Evolutionary conservation across 2,888 invertebrate genomes (phyloP).

Genomic region (Hydrotaea diabolus): DNA sequence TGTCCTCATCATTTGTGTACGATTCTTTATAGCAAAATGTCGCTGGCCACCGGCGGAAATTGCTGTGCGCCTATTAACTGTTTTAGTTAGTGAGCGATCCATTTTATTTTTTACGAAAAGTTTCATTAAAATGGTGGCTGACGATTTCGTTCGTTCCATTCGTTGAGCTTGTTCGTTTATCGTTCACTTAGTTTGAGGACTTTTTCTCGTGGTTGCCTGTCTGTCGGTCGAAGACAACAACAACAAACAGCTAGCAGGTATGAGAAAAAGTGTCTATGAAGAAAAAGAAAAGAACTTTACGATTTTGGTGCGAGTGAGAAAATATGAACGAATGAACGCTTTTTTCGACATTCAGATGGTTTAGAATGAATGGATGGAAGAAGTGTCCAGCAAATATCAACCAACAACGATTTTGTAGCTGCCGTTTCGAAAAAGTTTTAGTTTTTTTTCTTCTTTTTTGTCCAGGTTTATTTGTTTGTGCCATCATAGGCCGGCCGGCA

Average conservation of each 20-base stretch:
- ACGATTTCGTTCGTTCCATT: neutral
- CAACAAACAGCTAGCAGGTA: too few relatives aligned
- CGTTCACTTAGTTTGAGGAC: neutral
- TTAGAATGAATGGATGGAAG: neutral
- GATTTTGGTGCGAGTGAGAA: neutral
- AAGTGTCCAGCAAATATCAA: neutral
- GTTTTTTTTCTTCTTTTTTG: too few relatives aligned
- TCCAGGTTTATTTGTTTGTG: too few relatives aligned
- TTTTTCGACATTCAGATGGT: neutral
- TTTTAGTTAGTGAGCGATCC: conserved; percentile 81
- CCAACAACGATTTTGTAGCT: too few relatives aligned
- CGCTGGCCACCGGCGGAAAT: conserved; percentile 30
- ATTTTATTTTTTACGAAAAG: conserved; percentile 75
- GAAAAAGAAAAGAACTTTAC: too few relatives aligned
- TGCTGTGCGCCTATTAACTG: conserved; percentile 78
- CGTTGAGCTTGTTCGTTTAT: neutral
- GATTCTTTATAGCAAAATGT: conserved; percentile 8
- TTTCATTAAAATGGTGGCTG: conserved; percentile 57
- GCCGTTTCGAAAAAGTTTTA: too few relatives aligned
- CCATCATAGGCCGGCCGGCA: too few relatives aligned
- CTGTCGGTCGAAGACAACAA: too few relatives aligned
- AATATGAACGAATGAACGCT: too few relatives aligned
- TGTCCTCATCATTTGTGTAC: conserved; percentile 12
- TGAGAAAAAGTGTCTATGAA: neutral
- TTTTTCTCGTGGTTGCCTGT: neutral